Evolutionary conservation across 2,797 vertebrate genomes (phyloP).

Genomic region (Thamnophis elegans): DNA sequence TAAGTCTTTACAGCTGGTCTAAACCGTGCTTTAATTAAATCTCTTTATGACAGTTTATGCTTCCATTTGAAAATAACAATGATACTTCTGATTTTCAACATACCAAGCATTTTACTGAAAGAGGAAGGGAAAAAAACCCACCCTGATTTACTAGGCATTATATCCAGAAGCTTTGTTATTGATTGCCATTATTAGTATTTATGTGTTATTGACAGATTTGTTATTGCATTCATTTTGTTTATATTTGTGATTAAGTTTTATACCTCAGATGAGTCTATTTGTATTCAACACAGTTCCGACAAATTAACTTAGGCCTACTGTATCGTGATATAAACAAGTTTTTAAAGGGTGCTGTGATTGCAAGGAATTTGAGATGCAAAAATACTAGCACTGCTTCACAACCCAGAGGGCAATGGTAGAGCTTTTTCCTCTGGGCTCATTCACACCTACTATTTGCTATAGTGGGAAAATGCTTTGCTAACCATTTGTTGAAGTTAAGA

Average conservation of each 20-base stretch:
- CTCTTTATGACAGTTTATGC: background rate
- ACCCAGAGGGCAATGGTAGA: background rate
- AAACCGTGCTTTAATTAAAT: background rate
- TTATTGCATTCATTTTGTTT: background rate
- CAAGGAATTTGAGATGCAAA: background rate
- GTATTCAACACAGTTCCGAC: background rate
- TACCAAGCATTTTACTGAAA: background rate
- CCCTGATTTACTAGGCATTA: background rate
- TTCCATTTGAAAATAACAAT: background rate
- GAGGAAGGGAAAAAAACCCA: background rate
- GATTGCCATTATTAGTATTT: background rate
- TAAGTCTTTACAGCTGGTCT: background rate
- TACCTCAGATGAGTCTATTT: background rate
- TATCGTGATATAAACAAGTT: background rate
- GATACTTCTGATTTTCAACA: background rate
- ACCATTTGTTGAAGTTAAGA: background rate
- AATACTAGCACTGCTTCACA: background rate
- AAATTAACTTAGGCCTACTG: background rate
- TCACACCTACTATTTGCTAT: background rate
- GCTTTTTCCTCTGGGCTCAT: background rate
- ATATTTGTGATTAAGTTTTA: background rate
- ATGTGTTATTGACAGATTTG: background rate
- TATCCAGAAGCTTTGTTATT: background rate
- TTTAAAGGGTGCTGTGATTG: background rate
- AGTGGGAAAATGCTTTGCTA: background rate